Evolutionary conservation across 2,797 vertebrate genomes (phyloP).

Genomic region (Parotocinclus haroldoi): DNA sequence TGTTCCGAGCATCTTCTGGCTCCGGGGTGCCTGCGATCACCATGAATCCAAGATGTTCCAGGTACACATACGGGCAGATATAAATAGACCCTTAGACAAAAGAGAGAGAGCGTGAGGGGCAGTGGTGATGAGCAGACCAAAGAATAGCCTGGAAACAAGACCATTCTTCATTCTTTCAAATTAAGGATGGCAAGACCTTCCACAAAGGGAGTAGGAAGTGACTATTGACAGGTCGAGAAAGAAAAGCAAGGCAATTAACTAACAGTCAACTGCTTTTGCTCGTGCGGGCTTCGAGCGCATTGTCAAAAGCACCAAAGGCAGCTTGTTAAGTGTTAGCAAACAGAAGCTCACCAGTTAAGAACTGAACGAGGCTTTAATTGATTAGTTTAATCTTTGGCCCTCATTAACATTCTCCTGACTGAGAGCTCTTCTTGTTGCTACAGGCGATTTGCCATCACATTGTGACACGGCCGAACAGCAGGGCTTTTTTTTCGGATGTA

Average conservation of each 20-base stretch:
- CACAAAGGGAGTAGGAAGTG: constrained; percentile 39
- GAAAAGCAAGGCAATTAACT: constrained; percentile 69
- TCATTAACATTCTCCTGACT: constrained; percentile 76
- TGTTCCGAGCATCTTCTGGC: constrained; percentile 18
- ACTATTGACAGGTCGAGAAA: constrained; percentile 45
- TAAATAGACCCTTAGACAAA: constrained; percentile 44
- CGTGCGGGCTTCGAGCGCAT: constrained; percentile 58
- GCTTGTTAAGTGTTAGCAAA: constrained; percentile 64
- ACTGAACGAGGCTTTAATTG: constrained; percentile 70
- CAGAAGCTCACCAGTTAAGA: constrained; percentile 63
- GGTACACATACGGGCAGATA: constrained; percentile 40
- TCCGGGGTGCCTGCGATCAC: constrained; percentile 4
- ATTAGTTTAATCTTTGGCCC: constrained; percentile 66
- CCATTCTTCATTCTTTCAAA: constrained; percentile 39
- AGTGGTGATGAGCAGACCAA: constrained; percentile 25
- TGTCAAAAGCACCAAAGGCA: constrained; percentile 62
- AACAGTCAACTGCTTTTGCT: constrained; percentile 66
- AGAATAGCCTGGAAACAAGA: constrained; percentile 20
- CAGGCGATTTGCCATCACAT: constrained; percentile 66
- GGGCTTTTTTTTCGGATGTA: constrained; percentile 55
- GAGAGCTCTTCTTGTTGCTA: constrained; percentile 75
- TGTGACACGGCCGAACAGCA: constrained; percentile 52
- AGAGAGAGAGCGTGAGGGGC: constrained; percentile 41
- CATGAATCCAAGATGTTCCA: constrained; percentile 12
- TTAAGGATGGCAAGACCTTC: constrained; percentile 34